Evolutionary conservation across 2,797 vertebrate species (phyloP).

Genomic region (Scomberomorus guttatus): DNA sequence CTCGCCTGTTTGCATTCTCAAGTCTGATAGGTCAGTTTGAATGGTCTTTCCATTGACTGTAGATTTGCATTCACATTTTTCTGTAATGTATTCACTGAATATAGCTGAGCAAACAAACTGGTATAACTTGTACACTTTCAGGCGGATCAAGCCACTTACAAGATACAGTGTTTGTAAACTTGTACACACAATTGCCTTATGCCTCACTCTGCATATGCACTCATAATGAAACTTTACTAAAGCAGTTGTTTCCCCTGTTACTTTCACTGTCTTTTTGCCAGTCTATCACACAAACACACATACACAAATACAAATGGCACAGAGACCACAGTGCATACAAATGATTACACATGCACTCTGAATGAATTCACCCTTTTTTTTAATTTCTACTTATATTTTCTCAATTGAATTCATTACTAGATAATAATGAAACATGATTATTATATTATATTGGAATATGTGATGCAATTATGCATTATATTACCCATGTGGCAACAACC

Average conservation of each 20-base stretch:
- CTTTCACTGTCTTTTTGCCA: neutral
- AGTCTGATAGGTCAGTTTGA: conserved; percentile 61
- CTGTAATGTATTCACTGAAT: conserved; percentile 50
- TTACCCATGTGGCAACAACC: neutral
- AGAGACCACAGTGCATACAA: conserved; percentile 7
- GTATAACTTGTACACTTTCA: conserved; percentile 33
- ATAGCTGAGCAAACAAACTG: conserved; percentile 64
- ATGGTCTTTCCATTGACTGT: conserved; percentile 51
- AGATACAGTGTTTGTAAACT: conserved; percentile 18
- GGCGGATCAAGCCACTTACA: conserved; percentile 39
- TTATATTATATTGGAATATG: conserved; percentile 5
- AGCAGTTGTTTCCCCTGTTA: conserved; percentile 9
- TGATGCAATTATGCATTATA: conserved; percentile 7
- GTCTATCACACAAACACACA: neutral
- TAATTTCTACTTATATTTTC: conserved; percentile 14
- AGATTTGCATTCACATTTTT: conserved; percentile 63
- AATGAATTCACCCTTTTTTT: neutral
- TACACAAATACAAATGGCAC: neutral
- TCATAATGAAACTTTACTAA: conserved; percentile 21
- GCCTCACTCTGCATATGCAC: conserved; percentile 3
- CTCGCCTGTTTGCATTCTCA: conserved; percentile 58
- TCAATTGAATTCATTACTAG: neutral
- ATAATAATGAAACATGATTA: conserved; percentile 6
- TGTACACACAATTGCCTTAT: conserved; percentile 4
- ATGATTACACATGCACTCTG: neutral